phyloP scores from a whole-genome alignment of 2,113 vertebrate species.

The Sylvietta virens region DNA sequence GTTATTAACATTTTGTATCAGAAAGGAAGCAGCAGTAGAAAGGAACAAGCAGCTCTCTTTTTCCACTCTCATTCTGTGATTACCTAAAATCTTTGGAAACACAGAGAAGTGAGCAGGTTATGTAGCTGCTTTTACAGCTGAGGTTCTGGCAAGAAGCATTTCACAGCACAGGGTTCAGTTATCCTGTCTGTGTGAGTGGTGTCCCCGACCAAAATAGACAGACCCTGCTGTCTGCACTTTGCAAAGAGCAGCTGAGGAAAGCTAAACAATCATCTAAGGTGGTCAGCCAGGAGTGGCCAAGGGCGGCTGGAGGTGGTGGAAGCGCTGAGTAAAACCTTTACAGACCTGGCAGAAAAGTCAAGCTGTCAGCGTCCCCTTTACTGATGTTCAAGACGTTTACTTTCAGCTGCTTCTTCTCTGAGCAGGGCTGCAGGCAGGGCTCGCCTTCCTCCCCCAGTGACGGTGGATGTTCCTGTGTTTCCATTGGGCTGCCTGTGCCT shows the following conservation, averaged over 20 bases:
- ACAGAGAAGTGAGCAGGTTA: neutral
- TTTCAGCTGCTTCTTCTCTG: slow-evolving; percentile 38
- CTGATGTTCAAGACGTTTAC: neutral
- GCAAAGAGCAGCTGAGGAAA: neutral
- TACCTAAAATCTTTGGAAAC: neutral
- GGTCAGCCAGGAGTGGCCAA: neutral
- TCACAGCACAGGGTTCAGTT: neutral
- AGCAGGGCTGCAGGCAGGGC: slow-evolving; percentile 28
- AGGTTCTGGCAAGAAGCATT: neutral
- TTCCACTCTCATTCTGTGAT: neutral
- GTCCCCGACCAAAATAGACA: neutral
- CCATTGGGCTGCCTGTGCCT: slow-evolving; percentile 52
- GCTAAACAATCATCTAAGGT: neutral
- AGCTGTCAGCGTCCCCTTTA: neutral
- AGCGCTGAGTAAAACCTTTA: neutral
- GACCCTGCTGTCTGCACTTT: neutral
- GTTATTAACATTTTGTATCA: neutral
- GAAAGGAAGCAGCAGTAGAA: neutral
- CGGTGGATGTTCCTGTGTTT: neutral
- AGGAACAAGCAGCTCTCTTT: neutral
- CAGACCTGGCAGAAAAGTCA: neutral
- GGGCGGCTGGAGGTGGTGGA: neutral
- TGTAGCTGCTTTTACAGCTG: neutral
- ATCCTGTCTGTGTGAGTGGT: neutral
- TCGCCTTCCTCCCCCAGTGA: neutral